Conservation (phyloP, 2,797 vertebrate genomes). For the Smutsia gigantea region DNA sequence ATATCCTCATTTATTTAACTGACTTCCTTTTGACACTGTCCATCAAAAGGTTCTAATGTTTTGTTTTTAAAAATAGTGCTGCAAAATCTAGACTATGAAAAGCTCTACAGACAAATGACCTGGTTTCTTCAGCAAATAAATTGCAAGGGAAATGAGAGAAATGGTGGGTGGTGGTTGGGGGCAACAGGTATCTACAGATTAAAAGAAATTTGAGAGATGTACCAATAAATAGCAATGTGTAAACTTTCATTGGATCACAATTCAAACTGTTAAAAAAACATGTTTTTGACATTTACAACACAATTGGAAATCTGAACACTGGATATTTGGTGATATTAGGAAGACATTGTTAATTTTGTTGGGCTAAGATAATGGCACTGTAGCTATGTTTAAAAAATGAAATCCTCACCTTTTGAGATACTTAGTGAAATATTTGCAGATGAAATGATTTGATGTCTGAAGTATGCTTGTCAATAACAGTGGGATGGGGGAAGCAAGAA, state of each 20-base stretch:
- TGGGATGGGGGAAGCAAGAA: neutral
- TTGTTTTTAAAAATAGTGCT: constrained; percentile 42
- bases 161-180: neutral
- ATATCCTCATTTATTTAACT: constrained; percentile 43
- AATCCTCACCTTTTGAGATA: neutral
- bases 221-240: neutral
- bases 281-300: neutral
- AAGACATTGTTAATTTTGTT: neutral
- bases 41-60: neutral
- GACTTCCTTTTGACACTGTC: neutral
- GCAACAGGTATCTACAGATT: neutral
- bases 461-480: neutral
- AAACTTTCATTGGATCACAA: neutral
- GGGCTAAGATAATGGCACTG: neutral
- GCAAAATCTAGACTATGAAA: constrained; percentile 11
- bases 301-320: neutral
- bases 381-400: neutral
- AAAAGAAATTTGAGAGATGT: neutral
- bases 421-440: neutral
- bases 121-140: constrained; percentile 48
- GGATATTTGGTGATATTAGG: neutral
- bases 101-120: neutral
- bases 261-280: neutral
- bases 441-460: neutral
- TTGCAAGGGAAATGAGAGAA: neutral